Conservation (phyloP, 1,140 invertebrate genomes). For the Platyscapa corneri region DNA sequence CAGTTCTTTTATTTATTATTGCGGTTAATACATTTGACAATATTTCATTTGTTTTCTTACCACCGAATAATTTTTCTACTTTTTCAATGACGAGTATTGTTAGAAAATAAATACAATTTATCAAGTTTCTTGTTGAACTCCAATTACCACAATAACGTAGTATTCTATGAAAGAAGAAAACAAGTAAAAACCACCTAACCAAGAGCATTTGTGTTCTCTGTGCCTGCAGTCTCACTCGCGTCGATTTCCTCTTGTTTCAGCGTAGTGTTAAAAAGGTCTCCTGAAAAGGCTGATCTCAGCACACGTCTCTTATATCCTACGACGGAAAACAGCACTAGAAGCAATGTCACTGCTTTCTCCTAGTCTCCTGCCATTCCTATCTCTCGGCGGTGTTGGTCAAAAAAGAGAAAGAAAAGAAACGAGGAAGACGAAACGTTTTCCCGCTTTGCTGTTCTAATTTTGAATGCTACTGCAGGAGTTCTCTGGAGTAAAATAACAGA, state of each 20-base stretch:
- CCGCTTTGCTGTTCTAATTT: constrained; percentile 58
- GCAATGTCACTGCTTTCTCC: not conserved
- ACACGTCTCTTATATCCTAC: constrained; percentile 22
- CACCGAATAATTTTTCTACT: not conserved
- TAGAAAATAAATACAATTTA: too few species aligned
- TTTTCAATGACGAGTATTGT: not conserved
- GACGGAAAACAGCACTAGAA: not conserved
- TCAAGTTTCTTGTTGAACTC: too few species aligned
- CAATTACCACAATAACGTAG: constrained; percentile 4
- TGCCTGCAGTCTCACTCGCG: not conserved
- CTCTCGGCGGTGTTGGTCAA: not conserved
- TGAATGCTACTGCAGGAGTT: constrained; percentile 60
- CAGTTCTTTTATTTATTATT: too few species aligned
- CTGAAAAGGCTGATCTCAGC: constrained; percentile 43
- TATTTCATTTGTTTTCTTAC: not conserved
- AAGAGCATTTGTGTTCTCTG: not conserved
- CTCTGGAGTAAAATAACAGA: constrained; percentile 54
- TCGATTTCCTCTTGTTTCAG: constrained; percentile 23
- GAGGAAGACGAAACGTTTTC: constrained; percentile 48
- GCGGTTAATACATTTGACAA: too few species aligned
- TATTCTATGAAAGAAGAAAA: not conserved
- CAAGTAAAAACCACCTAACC: not conserved
- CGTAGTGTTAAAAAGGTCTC: constrained; percentile 24
- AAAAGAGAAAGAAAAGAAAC: constrained; percentile 50
- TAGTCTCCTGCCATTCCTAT: not conserved